Conservation (phyloP, 2,888 invertebrate species). For the Cyclophora punctaria region DNA sequence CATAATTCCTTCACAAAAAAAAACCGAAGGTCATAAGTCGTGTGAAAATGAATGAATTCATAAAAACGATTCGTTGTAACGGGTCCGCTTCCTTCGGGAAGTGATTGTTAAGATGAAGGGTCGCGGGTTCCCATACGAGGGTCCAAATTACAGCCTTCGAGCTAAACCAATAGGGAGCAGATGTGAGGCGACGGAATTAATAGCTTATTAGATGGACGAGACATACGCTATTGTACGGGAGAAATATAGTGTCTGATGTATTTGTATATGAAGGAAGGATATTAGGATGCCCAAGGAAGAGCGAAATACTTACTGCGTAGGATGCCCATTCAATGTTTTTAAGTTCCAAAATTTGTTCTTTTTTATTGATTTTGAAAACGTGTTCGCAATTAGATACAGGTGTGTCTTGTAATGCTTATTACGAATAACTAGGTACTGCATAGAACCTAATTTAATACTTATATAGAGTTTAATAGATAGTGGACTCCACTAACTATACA, state of each 20-base stretch:
- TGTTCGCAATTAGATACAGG: too few species aligned
- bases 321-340: too few species aligned
- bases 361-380: too few species aligned
- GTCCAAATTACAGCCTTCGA: not conserved
- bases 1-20: not conserved
- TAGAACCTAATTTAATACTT: too few species aligned
- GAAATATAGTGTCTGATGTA: not conserved
- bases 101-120: constrained; percentile 1
- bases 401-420: too few species aligned
- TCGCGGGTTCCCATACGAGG: not conserved
- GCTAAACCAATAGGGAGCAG: not conserved
- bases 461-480: too few species aligned
- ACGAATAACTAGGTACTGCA: too few species aligned
- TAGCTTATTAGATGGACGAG: not conserved
- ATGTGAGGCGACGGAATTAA: constrained; percentile 1
- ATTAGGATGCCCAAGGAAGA: too few species aligned
- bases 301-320: too few species aligned
- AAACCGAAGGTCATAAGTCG: constrained; percentile 13
- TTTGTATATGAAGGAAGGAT: too few species aligned
- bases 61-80: constrained; percentile 13
- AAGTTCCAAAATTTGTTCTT: too few species aligned
- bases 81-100: constrained; percentile 32
- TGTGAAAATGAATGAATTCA: constrained; percentile 14
- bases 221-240: not conserved
- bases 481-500: too few species aligned